Evolutionary conservation across 2,113 vertebrate species (phyloP), one percentile per base, ranked within the genome.

Genomic region (Scytalopus superciliaris): DNA sequence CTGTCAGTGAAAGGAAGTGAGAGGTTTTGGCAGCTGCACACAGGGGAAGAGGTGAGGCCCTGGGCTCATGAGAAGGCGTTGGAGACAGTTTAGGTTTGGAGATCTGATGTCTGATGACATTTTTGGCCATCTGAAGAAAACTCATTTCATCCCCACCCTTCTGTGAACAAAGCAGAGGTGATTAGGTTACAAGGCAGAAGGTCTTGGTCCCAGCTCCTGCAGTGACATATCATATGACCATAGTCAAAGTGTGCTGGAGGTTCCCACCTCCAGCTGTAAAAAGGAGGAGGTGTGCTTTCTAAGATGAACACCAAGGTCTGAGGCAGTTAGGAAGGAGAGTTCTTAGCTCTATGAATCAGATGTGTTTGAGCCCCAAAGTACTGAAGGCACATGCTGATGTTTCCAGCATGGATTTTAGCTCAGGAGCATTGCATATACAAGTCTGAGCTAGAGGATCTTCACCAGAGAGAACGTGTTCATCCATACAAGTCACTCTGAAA

Each of bases 11-110:
- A 90, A 88, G 90, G 90, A 96, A 94, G 69, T 69, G 66, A 77
- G 88, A 92, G 86, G 88, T 93, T 96, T 96, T 96, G 90, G 95
- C 96, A 97, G 90, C 88, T 89, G 73, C 72, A 81, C 56, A 88
- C 85, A 93, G 83, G 90, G 95, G 73, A 95, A 94, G 90, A 97
- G 92, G 85, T 94, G 94, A 96, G 86, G 92, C 88, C 66, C 77
- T 73, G 76, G 90, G 73, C 88, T 96, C 86, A 64, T 62, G 68
- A 92, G 90, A 83, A 95, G 88, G 93, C 76, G 25, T 45, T 88
- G 90, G 93, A 94, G 93, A 97, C 77, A 75, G 83, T 59, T 96
- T 81, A 67, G 83, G 64, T 91, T 97, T 87, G 90, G 93, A 86
- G 88, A 93, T 95, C 80, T 68, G 86, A 80, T 91, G 95, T 74